phyloP scores from a whole-genome alignment of 1,140 invertebrate genomes.

The Luehdorfia chinensis region DNA sequence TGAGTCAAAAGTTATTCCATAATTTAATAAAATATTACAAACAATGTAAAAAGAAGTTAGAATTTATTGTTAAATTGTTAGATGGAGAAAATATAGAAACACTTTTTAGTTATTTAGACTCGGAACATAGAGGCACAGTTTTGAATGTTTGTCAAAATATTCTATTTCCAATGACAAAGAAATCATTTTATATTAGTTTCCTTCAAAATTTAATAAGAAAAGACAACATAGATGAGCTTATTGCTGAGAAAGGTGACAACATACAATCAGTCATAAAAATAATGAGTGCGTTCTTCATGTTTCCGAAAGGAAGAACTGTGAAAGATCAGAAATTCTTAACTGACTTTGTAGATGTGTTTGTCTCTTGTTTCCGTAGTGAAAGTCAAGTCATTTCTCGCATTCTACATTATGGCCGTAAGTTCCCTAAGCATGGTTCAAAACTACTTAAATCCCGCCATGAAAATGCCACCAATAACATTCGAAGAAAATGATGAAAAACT shows the following conservation, averaged over 20 bases:
- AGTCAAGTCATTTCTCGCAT: constrained; percentile 60
- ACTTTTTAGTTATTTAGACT: constrained; percentile 48
- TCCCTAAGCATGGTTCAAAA: constrained; percentile 50
- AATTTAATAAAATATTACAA: constrained; percentile 52
- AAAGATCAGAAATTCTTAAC: constrained; percentile 45
- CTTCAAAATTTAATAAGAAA: constrained; percentile 59
- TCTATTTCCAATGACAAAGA: constrained; percentile 54
- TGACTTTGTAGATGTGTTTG: constrained; percentile 54
- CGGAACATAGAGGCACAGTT: constrained; percentile 31
- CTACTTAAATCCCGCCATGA: constrained; percentile 51
- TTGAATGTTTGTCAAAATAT: constrained; percentile 51
- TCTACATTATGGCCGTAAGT: constrained; percentile 51
- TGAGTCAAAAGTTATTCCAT: constrained; percentile 39
- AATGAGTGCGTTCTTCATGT: constrained; percentile 53
- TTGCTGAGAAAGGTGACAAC: constrained; percentile 58
- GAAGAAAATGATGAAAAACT: constrained; percentile 52
- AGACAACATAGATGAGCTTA: constrained; percentile 52
- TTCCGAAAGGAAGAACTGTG: constrained; percentile 40
- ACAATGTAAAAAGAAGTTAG: constrained; percentile 59
- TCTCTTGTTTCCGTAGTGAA: constrained; percentile 48
- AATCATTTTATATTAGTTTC: constrained; percentile 47
- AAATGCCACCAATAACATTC: constrained; percentile 43
- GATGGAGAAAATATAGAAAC: constrained; percentile 55
- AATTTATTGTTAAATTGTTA: constrained; percentile 54
- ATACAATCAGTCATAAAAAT: constrained; percentile 63